Evolutionary conservation across 2,888 invertebrate species (phyloP).

Genomic region (Cataglyphis albicans): DNA sequence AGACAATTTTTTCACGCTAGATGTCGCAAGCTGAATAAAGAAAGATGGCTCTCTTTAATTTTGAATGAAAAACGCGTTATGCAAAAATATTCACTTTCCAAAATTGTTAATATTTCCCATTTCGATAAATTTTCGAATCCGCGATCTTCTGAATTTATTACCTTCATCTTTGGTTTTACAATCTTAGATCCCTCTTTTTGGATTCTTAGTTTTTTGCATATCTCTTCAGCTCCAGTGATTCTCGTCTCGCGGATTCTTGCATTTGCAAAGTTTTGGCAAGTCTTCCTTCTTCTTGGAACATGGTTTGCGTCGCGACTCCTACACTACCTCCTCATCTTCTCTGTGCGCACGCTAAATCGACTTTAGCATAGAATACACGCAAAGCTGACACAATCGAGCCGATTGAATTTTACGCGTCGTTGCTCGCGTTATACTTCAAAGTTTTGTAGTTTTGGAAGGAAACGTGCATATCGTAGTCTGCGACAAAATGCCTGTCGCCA

Average conservation of each 20-base stretch:
- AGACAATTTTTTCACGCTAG: not conserved
- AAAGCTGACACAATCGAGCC: constrained; percentile 65
- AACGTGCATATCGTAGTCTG: constrained; percentile 13
- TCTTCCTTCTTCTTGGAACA: not conserved
- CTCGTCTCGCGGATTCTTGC: constrained; percentile 3
- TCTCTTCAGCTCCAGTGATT: not conserved
- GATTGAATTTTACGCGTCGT: constrained; percentile 72
- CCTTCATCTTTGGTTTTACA: not conserved
- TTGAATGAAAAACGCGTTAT: not conserved
- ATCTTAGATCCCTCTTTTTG: not conserved
- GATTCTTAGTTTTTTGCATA: not conserved
- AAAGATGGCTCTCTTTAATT: not conserved
- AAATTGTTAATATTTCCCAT: not conserved
- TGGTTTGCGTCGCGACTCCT: not conserved
- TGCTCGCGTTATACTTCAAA: constrained; percentile 64
- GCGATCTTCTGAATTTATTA: not conserved
- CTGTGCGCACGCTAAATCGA: constrained; percentile 33
- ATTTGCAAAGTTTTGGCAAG: not conserved
- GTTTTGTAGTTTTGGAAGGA: constrained; percentile 56
- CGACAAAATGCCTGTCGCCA: constrained; percentile 38
- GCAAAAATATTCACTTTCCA: not conserved
- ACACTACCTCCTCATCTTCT: constrained; percentile 23
- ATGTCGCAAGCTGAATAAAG: not conserved
- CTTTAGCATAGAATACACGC: constrained; percentile 47
- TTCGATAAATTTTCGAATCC: not conserved